Evolutionary conservation across 64 coral and sea anemone species (phyloP), one percentile per base, ranked within the genome.

Genomic region (Montipora efflorescens): DNA sequence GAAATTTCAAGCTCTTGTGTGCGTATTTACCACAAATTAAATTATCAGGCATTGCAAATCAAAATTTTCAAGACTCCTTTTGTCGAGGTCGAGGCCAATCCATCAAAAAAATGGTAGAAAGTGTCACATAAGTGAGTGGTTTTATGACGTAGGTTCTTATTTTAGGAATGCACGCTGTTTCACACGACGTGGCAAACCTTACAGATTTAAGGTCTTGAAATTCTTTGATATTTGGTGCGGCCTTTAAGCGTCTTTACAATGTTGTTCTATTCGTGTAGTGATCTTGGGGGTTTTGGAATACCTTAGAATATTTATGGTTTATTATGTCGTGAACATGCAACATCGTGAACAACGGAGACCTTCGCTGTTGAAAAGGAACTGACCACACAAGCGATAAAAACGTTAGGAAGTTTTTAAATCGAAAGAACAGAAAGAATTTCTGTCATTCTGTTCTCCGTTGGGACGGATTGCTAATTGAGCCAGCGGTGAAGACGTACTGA

Each of bases 71-170:
- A 36, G 36, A 36, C 36, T 36, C 36, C 36, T 36, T 36, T 36
- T 36, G 36, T 36, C 36, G 36, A 16, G 9, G 61, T 64, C 61
- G 11, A 64, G 61, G 14, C 13, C 61, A 64, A 14, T 12, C 8
- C 9, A 64, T 12, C 14, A 64, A 78, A 78, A 19, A 48, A 28
- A 64, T 4, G 61, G 14, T 12, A 78, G 46, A 78, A 78, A 45
- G 15, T 18, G 76, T 78, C 16, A 78, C 44, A 18, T 62, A 22
- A 58, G 9, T 4, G 21, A 8, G 21, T 11, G 22, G 10, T 55
- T 10, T 53, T 52, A 43, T 82, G 52, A 82, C 79, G 79, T 61
- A 82, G 58, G 45, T 5, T 82, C 19, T 15, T 28, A 82, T 82
- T 62, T 82, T 82, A 21, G 51, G 53, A 82, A 16, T 59, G 43